Percentiles rank a stretch among this genome's conserved stretches.
phyloP scores from a whole-genome alignment of 2,113 vertebrate genomes.

The Scolopax mira region DNA sequence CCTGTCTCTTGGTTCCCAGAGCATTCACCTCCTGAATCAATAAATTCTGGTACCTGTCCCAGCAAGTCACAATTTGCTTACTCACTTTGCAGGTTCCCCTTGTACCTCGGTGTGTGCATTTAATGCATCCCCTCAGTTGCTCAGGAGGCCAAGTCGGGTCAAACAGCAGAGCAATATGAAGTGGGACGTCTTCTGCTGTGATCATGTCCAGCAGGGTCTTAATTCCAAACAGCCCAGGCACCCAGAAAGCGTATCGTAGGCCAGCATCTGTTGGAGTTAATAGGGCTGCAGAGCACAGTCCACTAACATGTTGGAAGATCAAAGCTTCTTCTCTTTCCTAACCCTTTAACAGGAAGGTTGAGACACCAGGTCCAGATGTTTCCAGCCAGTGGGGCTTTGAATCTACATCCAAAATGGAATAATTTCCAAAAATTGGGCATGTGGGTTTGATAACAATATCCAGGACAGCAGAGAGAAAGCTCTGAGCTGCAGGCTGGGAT shows the following conservation, averaged over 20 bases:
- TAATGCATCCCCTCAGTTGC: background rate
- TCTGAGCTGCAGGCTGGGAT: background rate
- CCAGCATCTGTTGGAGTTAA: background rate
- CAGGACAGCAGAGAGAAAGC: background rate
- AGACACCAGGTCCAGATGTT: constrained; percentile 29
- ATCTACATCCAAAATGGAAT: background rate
- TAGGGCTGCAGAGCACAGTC: background rate
- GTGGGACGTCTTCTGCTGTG: background rate
- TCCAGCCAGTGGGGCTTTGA: background rate
- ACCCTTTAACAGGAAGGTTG: background rate
- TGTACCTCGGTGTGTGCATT: fast-evolving
- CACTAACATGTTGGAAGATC: background rate
- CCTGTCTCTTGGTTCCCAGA: background rate
- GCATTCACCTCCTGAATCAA: background rate
- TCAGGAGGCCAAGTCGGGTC: background rate
- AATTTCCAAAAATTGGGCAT: background rate
- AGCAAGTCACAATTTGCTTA: background rate
- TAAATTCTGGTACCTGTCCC: background rate
- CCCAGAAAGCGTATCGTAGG: fast-evolving
- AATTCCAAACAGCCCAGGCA: background rate
- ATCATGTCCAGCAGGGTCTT: background rate
- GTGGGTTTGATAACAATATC: background rate
- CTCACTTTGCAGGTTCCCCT: background rate
- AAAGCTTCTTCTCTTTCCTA: background rate
- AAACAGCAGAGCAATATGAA: background rate